A percentile compares a stretch with the other conserved stretches of the same genome.
Evolutionary conservation across 1,140 invertebrate genomes (phyloP).

Genomic region (Chironomus striatipennis): DNA sequence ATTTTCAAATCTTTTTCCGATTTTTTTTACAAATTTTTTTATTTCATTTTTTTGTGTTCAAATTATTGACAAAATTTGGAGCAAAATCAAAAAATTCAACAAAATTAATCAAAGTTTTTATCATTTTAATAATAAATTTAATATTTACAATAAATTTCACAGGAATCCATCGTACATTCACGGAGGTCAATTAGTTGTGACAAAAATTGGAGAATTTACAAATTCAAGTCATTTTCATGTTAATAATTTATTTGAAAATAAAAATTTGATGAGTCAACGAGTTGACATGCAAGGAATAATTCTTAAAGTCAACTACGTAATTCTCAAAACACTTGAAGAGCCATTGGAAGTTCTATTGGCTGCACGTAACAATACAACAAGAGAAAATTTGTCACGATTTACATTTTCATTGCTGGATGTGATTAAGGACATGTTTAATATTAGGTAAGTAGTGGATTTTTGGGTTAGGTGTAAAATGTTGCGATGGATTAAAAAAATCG

Average conservation of each 20-base stretch:
- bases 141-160: too few relatives aligned
- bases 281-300: conserved; percentile 39
- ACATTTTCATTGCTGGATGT: neutral
- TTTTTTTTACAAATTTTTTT: too few relatives aligned
- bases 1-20: too few relatives aligned
- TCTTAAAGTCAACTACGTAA: neutral
- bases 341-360: neutral
- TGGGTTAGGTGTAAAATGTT: too few relatives aligned
- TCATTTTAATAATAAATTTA: too few relatives aligned
- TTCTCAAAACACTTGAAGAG: neutral
- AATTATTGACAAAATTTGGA: too few relatives aligned
- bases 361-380: neutral
- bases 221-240: conserved; percentile 34
- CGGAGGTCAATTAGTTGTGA: conserved; percentile 43
- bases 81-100: neutral
- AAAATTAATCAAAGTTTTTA: neutral
- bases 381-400: neutral
- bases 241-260: conserved; percentile 37
- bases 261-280: conserved; percentile 41
- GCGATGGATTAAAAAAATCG: too few relatives aligned
- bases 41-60: too few relatives aligned
- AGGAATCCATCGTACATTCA: conserved; percentile 45
- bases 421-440: conserved; percentile 7
- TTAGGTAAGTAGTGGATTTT: neutral
- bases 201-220: conserved; percentile 43